Evolutionary conservation across 2,113 vertebrate species (phyloP).

Genomic region (Crotalus tigris): DNA sequence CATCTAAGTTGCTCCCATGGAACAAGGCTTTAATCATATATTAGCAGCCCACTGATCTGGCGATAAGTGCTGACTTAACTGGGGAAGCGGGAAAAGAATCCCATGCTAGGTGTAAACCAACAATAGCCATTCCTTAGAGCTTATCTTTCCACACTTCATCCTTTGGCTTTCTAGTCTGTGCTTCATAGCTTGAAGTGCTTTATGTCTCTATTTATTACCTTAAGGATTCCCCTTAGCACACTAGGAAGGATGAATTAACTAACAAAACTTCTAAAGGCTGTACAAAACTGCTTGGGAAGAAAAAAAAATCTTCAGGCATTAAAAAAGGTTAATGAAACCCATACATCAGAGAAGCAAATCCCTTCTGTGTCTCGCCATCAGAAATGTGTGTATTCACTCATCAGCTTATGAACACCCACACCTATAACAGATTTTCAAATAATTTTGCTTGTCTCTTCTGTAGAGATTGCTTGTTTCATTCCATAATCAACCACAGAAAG

Average conservation of each 20-base stretch:
- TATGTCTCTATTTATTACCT: slow-evolving; percentile 28
- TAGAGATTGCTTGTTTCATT: not conserved
- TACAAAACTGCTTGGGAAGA: slow-evolving; percentile 18
- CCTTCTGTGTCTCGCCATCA: not conserved
- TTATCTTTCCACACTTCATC: not conserved
- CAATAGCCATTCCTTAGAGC: not conserved
- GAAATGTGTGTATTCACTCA: not conserved
- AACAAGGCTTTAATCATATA: not conserved
- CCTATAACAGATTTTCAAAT: not conserved
- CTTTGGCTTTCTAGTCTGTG: not conserved
- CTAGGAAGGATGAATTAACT: slow-evolving; percentile 55
- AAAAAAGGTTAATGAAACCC: slow-evolving; percentile 44
- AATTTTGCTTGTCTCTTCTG: not conserved
- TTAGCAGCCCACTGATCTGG: slow-evolving; percentile 16
- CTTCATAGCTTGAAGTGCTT: slow-evolving; percentile 28
- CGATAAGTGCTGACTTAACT: slow-evolving; percentile 30
- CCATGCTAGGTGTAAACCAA: slow-evolving; percentile 35
- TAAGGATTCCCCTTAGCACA: slow-evolving; percentile 52
- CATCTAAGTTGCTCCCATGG: not conserved
- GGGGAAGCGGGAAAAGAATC: not conserved
- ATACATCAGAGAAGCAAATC: slow-evolving; percentile 26
- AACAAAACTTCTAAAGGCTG: slow-evolving; percentile 45
- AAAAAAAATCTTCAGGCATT: not conserved
- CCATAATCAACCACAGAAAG: not conserved
- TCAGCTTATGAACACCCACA: not conserved